Base-by-base conservation (phyloP, 2,797 vertebrate species). In the Esox masquinongy region DNA sequence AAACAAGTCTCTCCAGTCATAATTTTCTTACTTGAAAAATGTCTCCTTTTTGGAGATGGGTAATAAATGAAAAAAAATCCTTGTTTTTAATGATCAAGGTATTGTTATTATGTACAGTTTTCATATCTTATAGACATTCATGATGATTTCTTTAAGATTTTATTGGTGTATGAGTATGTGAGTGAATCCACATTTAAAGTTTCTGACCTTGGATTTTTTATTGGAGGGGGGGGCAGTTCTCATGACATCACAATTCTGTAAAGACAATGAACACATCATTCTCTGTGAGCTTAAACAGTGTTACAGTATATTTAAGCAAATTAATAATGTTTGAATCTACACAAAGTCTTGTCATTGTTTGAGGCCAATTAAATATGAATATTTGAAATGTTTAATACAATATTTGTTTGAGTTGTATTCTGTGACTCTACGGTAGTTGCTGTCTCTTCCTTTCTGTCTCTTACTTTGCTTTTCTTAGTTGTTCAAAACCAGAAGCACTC, bases 281-380 rank as follows among this genome's bases (percentile, higher is more conserved):
- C 75, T 86, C 88, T 89, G 82, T 91, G 82, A 92, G 91, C 90
- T 93, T 92, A 93, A 92, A 88, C 79, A 78, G 83, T 85, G 86
- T 83, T 78, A 87, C 76, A 73, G 85, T 89, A 87, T 92, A 92
- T 94, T 92, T 91, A 92, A 92, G 88, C 87, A 88, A 89, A 89
- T 91, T 77, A 86, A 80, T 82, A 70, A 84, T 91, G 82, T 89
- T 89, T 88, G 78, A 89, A 83, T 88, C 88, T 87, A 90, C 85
- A 90, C 87, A 88, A 88, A 77, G 80, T 86, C 89, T 86, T 89
- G 85, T 90, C 85, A 87, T 88, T 86, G 89, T 92, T 88, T 90
- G 85, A 88, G 93, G 90, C 90, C 81, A 89, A 91, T 90, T 88
- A 90, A 84, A 86, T 90, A 83, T 90, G 87, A 83, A 84, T 92